These are phyloP conservation scores for Zoanthus sansibaricus DNA, from an alignment of 92 coral and sea anemone genomes.

Conservation along the genomic window DNA sequence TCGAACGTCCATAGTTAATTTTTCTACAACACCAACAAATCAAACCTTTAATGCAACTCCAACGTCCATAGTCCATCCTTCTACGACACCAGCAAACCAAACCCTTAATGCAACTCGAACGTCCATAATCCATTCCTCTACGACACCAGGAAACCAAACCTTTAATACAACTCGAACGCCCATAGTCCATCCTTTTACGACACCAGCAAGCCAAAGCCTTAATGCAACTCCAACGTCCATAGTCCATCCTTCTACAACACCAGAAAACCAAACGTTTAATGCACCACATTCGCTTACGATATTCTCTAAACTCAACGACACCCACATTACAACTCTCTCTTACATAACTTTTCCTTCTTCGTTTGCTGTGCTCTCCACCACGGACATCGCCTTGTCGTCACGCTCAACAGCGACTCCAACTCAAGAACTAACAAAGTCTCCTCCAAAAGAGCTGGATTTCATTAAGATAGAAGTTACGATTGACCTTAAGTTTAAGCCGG, in stretches of 20 bases:
- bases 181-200: not conserved
- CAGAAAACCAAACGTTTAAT: not conserved
- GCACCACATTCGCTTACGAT: no score
- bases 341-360: not conserved
- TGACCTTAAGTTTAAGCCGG: conserved; percentile 40
- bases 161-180: not conserved
- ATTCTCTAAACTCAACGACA: no score
- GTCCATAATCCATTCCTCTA: not conserved
- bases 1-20: no score
- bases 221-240: not conserved
- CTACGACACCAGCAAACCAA: not conserved
- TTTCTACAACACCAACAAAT: not conserved
- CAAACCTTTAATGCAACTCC: not conserved
- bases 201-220: not conserved
- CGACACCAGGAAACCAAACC: not conserved
- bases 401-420: not conserved
- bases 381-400: not conserved
- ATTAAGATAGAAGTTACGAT: conserved; percentile 64
- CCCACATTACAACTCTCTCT: no score
- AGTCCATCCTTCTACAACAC: no score
- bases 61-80: not conserved
- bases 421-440: conserved; percentile 24
- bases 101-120: not conserved
- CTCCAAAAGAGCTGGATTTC: conserved; percentile 48
- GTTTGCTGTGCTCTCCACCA: not conserved